These are phyloP conservation scores for Liposcelis brunnea DNA, from an alignment of 2,888 invertebrate species.

Conservation along the genomic window DNA sequence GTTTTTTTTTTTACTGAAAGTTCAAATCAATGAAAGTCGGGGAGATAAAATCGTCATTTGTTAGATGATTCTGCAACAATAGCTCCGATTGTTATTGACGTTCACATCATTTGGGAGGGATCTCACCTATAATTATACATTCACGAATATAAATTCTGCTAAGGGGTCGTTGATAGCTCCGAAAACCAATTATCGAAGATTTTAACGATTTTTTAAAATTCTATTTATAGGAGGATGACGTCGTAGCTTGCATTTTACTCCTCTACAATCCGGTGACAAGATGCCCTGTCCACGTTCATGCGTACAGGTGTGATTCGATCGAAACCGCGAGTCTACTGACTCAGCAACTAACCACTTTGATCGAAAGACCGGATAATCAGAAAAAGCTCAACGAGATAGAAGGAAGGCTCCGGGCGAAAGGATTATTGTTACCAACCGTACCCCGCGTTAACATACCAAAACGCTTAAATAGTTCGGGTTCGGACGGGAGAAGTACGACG, in stretches of 20 bases:
- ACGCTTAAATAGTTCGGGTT: constrained; percentile 13
- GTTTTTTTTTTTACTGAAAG: no score
- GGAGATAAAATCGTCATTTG: no score
- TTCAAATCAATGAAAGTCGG: no score
- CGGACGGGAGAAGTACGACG: constrained; percentile 13
- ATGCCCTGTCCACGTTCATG: constrained; percentile 90
- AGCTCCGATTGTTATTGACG: no score
- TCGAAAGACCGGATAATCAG: constrained; percentile 69
- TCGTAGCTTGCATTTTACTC: constrained; percentile 82
- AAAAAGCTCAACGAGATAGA: constrained; percentile 73
- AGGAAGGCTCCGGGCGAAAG: constrained; percentile 31
- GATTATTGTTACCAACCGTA: constrained; percentile 27
- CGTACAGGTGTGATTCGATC: constrained; percentile 83
- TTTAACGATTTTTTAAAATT: background rate
- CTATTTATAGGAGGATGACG: constrained; percentile 50
- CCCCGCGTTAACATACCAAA: constrained; percentile 15
- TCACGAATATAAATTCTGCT: no score
- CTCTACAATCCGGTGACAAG: constrained; percentile 88
- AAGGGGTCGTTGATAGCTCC: no score
- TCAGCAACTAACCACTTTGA: constrained; percentile 63
- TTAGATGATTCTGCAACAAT: no score
- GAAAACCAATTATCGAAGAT: no score
- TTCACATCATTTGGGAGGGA: no score
- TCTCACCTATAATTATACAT: no score
- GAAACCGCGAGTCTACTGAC: constrained; percentile 80